Percentiles rank a stretch among this genome's conserved stretches.
Evolutionary conservation across 2,888 invertebrate genomes (phyloP).

Genomic region (Aphodius granarius): DNA sequence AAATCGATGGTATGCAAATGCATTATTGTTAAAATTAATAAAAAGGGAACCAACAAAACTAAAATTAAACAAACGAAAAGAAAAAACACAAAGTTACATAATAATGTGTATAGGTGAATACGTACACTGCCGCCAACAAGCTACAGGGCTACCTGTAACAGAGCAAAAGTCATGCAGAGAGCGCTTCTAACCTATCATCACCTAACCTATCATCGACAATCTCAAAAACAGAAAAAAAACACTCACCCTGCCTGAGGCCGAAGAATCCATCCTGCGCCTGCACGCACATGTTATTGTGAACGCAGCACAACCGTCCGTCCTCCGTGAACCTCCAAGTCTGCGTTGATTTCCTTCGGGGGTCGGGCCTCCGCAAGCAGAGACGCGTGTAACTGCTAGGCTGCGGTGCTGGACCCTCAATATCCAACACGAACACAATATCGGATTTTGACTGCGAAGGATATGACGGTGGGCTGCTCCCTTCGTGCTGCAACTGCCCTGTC

Average conservation of each 20-base stretch:
- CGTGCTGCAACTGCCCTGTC: constrained; percentile 88
- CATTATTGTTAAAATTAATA: not conserved
- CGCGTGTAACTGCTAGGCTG: constrained; percentile 78
- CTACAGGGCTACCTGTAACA: constrained; percentile 51
- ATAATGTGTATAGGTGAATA: constrained; percentile 47
- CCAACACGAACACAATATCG: constrained; percentile 69
- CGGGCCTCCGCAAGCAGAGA: constrained; percentile 80
- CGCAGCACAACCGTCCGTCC: constrained; percentile 84
- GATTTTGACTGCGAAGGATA: constrained; percentile 46
- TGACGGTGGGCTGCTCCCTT: constrained; percentile 77
- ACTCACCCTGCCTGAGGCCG: constrained; percentile 53
- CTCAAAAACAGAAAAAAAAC: no score
- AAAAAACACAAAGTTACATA: constrained; percentile 28
- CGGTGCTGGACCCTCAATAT: constrained; percentile 85
- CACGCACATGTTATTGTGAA: constrained; percentile 86
- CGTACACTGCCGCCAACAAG: constrained; percentile 62
- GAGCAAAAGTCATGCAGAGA: constrained; percentile 30
- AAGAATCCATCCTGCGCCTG: constrained; percentile 70
- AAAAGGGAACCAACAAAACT: not conserved
- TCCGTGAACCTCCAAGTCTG: constrained; percentile 92
- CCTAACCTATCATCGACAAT: no score
- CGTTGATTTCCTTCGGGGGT: constrained; percentile 80
- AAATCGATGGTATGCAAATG: not conserved
- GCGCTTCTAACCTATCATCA: constrained; percentile 14
- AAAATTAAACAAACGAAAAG: constrained; percentile 34